Percentiles rank a stretch among this genome's conserved stretches.
Conservation (phyloP, 2,797 vertebrate species). For the Hypotaenidia okinawae region DNA sequence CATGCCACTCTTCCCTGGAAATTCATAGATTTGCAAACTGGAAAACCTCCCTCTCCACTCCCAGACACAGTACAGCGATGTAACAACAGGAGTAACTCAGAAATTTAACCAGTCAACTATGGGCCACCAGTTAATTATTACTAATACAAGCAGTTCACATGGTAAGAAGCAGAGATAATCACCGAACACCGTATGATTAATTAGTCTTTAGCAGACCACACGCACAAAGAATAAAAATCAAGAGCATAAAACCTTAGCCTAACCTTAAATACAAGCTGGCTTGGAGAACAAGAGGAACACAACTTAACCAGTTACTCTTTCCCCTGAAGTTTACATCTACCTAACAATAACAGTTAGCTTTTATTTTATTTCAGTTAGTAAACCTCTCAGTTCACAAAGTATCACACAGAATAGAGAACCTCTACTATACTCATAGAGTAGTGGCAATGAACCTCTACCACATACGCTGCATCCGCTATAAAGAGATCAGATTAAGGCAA, state of each 20-base stretch:
- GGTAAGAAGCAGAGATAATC: neutral
- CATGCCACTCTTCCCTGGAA: neutral
- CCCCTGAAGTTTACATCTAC: neutral
- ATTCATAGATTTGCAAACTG: neutral
- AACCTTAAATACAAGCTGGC: neutral
- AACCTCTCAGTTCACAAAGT: neutral
- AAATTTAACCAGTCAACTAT: neutral
- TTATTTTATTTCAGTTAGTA: neutral
- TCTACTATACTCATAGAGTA: neutral
- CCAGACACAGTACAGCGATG: neutral
- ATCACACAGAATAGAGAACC: neutral
- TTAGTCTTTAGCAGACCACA: neutral
- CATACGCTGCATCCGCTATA: neutral
- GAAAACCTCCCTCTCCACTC: neutral
- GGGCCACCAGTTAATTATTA: neutral
- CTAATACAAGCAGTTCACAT: neutral
- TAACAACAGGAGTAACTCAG: neutral
- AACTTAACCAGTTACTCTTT: neutral
- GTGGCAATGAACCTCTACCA: neutral
- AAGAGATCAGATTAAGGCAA: neutral
- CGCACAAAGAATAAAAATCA: neutral
- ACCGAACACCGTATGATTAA: neutral
- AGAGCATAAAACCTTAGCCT: neutral
- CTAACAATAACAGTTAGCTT: neutral
- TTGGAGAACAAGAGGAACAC: neutral